Percentiles rank a stretch among this genome's conserved stretches.
Evolutionary conservation across 2,888 invertebrate species (phyloP).

Genomic region (Cataglyphis rosenhaueri): DNA sequence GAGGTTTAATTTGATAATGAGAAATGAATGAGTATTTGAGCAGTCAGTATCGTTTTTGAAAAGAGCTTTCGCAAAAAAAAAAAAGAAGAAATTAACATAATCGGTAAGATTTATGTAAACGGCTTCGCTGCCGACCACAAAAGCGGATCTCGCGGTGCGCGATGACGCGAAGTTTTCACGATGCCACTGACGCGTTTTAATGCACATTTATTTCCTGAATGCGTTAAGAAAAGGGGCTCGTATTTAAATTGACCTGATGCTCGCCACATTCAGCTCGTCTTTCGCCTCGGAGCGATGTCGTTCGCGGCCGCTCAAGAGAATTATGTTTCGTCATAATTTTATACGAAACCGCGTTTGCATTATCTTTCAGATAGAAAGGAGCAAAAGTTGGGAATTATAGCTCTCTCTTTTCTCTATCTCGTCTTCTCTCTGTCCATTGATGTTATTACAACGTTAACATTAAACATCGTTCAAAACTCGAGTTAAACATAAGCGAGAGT

Average conservation of each 20-base stretch:
- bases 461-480: conserved; percentile 17
- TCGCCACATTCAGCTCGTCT: not conserved
- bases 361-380: conserved; percentile 26
- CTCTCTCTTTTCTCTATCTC: not conserved
- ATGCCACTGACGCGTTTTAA: conserved; percentile 35
- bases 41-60: not conserved
- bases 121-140: not conserved
- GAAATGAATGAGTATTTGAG: not conserved
- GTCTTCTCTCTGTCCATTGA: not conserved
- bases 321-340: conserved; percentile 50
- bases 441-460: conserved; percentile 30
- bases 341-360: conserved; percentile 60
- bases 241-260: conserved; percentile 62
- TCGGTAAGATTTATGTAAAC: conserved; percentile 44
- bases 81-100: conserved; percentile 40
- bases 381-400: conserved; percentile 27
- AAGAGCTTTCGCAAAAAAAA: not conserved
- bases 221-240: conserved; percentile 61
- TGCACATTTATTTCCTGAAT: conserved; percentile 50
- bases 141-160: conserved; percentile 23
- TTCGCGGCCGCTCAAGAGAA: conserved; percentile 40
- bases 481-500: conserved; percentile 16
- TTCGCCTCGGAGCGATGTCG: conserved; percentile 39
- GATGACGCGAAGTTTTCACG: conserved; percentile 15
- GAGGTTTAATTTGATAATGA: not conserved